Conservation (phyloP, 2,888 invertebrate genomes). For the Pyrrhia umbra region DNA sequence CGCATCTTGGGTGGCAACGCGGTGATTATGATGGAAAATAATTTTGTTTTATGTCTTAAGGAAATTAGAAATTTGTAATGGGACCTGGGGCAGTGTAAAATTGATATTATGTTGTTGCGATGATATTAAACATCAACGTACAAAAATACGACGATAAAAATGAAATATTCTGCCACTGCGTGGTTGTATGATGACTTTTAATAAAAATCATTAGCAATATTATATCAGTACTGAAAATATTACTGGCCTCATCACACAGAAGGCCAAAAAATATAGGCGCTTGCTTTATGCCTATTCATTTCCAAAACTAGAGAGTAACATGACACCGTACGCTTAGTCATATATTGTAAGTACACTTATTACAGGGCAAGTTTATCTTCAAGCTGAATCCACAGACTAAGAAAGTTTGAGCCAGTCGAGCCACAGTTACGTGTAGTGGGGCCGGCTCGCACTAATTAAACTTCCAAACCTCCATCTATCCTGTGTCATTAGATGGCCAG, state of each 20-base stretch:
- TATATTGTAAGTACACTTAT: background rate
- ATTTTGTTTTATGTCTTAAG: constrained; percentile 53
- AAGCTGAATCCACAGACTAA: constrained; percentile 4
- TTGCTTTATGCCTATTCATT: background rate
- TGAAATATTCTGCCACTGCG: background rate
- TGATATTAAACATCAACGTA: background rate
- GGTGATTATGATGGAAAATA: constrained; percentile 54
- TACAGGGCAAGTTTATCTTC: background rate
- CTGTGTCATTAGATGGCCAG: background rate
- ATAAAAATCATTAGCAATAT: too few species aligned
- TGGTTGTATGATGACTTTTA: too few species aligned
- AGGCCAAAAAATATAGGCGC: background rate
- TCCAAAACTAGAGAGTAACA: background rate
- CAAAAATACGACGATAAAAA: background rate
- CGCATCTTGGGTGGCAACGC: constrained; percentile 44
- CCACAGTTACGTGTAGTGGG: background rate
- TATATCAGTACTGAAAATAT: too few species aligned
- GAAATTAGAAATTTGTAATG: constrained; percentile 61
- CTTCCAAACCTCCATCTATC: constrained; percentile 21
- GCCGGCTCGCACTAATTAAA: constrained; percentile 37
- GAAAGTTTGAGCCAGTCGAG: constrained; percentile 16
- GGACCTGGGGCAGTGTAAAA: constrained; percentile 47
- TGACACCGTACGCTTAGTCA: background rate
- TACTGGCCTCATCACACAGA: background rate
- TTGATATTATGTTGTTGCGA: constrained; percentile 2